phyloP scores from a whole-genome alignment of 2,113 vertebrate genomes.

The Circaetus gallicus region DNA sequence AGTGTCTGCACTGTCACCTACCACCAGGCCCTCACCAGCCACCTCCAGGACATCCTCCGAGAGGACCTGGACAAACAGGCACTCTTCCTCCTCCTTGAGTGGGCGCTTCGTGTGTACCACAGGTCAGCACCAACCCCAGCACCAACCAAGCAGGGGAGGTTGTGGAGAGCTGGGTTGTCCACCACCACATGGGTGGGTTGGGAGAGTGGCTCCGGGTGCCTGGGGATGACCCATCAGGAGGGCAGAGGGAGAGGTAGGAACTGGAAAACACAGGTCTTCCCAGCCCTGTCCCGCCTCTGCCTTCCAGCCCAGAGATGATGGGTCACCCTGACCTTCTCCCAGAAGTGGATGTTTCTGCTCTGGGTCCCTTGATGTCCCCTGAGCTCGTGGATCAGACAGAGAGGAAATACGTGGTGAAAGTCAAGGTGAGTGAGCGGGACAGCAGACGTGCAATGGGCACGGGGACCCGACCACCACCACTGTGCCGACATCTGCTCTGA shows the following conservation, averaged over 20 bases:
- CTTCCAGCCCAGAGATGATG: slow-evolving; percentile 89
- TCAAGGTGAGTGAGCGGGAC: slow-evolving; percentile 73
- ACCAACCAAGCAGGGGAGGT: background rate
- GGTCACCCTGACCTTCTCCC: slow-evolving; percentile 81
- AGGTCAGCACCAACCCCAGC: slow-evolving; percentile 82
- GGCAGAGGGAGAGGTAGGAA: background rate
- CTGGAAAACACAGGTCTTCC: background rate
- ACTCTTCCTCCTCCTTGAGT: slow-evolving; percentile 89
- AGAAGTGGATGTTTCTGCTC: slow-evolving; percentile 79
- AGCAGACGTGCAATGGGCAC: accelerated
- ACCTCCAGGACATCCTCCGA: slow-evolving; percentile 83
- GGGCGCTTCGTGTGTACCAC: slow-evolving; percentile 85
- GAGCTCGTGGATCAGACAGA: slow-evolving; percentile 87
- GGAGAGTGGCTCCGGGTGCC: background rate
- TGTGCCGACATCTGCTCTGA: background rate
- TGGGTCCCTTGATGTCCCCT: slow-evolving; percentile 83
- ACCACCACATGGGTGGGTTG: background rate
- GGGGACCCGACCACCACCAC: background rate
- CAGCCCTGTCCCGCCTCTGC: background rate
- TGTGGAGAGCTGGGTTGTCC: background rate
- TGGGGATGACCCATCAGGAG: background rate
- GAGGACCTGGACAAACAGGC: slow-evolving; percentile 88
- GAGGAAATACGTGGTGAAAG: slow-evolving; percentile 84
- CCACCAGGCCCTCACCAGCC: slow-evolving; percentile 78
- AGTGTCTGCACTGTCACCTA: slow-evolving; percentile 78